phyloP scores from a whole-genome alignment of 2,797 vertebrate genomes.

The Schizopygopsis pylzovi region DNA sequence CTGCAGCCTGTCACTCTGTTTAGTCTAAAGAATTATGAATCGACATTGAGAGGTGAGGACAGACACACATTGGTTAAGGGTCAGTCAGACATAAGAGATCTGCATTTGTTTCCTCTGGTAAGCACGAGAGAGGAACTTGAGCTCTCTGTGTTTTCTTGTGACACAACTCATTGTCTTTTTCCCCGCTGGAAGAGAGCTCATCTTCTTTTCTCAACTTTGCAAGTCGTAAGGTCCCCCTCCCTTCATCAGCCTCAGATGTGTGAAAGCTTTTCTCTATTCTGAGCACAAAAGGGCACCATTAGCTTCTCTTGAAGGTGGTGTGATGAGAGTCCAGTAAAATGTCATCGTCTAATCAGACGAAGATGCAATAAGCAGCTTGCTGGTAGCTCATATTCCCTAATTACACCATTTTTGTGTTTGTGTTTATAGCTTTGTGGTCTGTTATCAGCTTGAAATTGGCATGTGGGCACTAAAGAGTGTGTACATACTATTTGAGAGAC shows the following conservation, averaged over 20 bases:
- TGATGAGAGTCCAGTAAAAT: conserved; percentile 49
- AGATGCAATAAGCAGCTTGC: conserved; percentile 53
- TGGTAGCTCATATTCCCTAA: conserved; percentile 49
- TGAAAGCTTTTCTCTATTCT: conserved; percentile 45
- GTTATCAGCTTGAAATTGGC: conserved; percentile 18
- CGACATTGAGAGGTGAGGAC: conserved; percentile 37
- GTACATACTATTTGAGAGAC: not conserved
- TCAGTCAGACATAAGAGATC: conserved; percentile 52
- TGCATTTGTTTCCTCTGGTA: conserved; percentile 46
- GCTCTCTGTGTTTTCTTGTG: conserved; percentile 31
- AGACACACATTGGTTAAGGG: conserved; percentile 46
- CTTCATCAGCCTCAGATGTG: conserved; percentile 43
- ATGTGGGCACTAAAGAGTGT: not conserved
- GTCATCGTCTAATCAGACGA: conserved; percentile 53
- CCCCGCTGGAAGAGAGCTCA: conserved; percentile 29
- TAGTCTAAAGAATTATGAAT: conserved; percentile 36
- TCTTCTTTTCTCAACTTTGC: conserved; percentile 28
- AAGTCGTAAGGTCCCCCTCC: conserved; percentile 11
- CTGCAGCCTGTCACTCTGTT: not conserved
- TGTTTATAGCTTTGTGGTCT: conserved; percentile 1
- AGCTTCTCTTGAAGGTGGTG: conserved; percentile 35
- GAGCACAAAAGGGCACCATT: conserved; percentile 37
- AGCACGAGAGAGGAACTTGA: conserved; percentile 42
- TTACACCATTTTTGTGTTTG: conserved; percentile 46
- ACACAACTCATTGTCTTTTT: conserved; percentile 16